Evolutionary conservation across 1,140 invertebrate species (phyloP).

Genomic region (Oedothorax gibbosus): DNA sequence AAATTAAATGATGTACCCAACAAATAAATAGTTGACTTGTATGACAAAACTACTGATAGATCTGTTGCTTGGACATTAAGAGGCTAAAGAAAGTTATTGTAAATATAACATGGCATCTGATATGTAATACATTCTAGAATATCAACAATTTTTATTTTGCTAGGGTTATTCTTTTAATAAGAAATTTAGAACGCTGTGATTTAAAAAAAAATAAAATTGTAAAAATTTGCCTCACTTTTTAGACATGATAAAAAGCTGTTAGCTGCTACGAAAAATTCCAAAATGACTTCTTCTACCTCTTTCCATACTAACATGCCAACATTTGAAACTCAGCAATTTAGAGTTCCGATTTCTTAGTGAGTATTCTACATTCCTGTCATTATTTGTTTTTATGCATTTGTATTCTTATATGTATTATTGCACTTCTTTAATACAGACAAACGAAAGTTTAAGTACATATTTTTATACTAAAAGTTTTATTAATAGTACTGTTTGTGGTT

Average conservation of each 20-base stretch:
- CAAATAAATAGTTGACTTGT: too few relatives aligned
- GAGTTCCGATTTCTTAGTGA: constrained; percentile 86
- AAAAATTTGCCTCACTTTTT: constrained; percentile 65
- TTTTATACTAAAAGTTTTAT: neutral
- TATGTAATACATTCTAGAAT: neutral
- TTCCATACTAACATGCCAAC: constrained; percentile 65
- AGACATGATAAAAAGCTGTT: constrained; percentile 80
- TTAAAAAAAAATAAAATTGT: too few relatives aligned
- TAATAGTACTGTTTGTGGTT: neutral
- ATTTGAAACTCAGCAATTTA: constrained; percentile 88
- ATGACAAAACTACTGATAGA: too few relatives aligned
- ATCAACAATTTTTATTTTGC: too few relatives aligned
- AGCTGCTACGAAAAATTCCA: constrained; percentile 70
- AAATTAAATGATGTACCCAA: too few relatives aligned
- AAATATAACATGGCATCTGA: neutral
- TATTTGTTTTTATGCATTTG: neutral
- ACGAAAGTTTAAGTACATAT: neutral
- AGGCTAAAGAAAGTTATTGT: neutral
- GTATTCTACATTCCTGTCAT: constrained; percentile 63
- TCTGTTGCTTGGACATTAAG: neutral
- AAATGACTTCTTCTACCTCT: constrained; percentile 61
- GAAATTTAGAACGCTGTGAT: too few relatives aligned
- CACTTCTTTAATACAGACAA: neutral
- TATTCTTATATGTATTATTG: neutral
- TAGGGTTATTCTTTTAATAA: too few relatives aligned